Base-by-base conservation (phyloP, 2,113 vertebrate genomes). In the Macquaria australasica region DNA sequence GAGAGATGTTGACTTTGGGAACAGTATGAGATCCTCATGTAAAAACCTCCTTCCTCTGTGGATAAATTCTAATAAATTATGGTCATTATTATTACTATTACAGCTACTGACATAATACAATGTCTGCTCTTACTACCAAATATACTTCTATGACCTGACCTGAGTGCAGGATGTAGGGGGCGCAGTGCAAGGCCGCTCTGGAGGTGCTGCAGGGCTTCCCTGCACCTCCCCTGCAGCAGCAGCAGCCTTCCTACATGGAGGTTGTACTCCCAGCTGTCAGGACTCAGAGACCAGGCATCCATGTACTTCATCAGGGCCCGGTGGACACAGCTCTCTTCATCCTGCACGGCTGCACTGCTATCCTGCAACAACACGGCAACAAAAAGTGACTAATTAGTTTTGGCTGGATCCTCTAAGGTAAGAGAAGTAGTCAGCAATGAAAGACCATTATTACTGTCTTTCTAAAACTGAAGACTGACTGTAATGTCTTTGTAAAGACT, bases 251-350 rank as follows among this genome's bases (percentile, higher is more conserved):
- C 94, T 8, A 79, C 87, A 8, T 95, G 94, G 39, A 96, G 87
- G 85, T 84, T 93, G 74, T 88, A 92, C 84, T 94, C 89, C 93
- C 95, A 95, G 86, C 59, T 90, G 53, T 93, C 90, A 28, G 93
- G 92, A 68, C 87, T 91, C 86, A 95, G 78, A 50, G 87, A 89
- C 92, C 94, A 94, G 81, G 95, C 94, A 20, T 95, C 95, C 89
- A 94, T 85, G 90, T 95, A 95, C 85, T 95, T 96, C 80, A 94
- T 73, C 69, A 95, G 81, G 68, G 95, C 93, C 53, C 60, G 86
- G 56, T 92, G 84, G 15, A 93, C 37, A 12, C 50, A 77, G 66
- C 75, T 90, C 81, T 93, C 92, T 48, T 93, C 86, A 25, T 94
- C 90, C 31, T 20, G 68, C 39, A 86, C 21, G 6, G 84, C 79